Evolutionary conservation across 2,113 vertebrate species (phyloP).

Genomic region (Callospermophilus lateralis): DNA sequence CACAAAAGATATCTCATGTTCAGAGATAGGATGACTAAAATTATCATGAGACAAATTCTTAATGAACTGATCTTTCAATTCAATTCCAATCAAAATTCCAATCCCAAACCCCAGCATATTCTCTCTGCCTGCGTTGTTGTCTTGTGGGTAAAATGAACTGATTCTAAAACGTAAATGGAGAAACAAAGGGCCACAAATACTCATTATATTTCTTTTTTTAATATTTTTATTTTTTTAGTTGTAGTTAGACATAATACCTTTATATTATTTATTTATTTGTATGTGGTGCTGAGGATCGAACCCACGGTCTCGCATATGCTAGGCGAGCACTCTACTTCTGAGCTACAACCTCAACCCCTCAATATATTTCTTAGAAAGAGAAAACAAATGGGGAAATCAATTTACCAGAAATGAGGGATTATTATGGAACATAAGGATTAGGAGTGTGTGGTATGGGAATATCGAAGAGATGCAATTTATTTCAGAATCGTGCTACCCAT

Average conservation of each 20-base stretch:
- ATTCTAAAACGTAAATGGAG: background rate
- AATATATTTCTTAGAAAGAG: background rate
- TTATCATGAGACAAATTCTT: constrained; percentile 19
- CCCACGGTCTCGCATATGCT: too few relatives aligned
- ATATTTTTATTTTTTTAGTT: too few relatives aligned
- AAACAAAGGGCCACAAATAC: background rate
- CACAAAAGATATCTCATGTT: background rate
- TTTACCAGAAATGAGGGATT: background rate
- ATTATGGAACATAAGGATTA: background rate
- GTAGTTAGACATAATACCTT: too few relatives aligned
- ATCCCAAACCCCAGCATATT: background rate
- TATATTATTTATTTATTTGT: too few relatives aligned
- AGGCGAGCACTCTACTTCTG: too few relatives aligned
- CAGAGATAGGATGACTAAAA: background rate
- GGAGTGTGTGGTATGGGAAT: background rate
- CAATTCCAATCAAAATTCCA: background rate
- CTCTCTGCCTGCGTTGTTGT: background rate
- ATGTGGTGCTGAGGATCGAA: too few relatives aligned
- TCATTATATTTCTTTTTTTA: background rate
- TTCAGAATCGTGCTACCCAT: background rate
- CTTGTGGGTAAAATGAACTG: background rate
- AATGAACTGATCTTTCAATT: background rate
- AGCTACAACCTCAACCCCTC: too few relatives aligned
- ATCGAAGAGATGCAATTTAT: background rate
- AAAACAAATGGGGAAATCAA: background rate